phyloP scores from a whole-genome alignment of 2,797 vertebrate species.

The Lepilemur ruficaudatus region DNA sequence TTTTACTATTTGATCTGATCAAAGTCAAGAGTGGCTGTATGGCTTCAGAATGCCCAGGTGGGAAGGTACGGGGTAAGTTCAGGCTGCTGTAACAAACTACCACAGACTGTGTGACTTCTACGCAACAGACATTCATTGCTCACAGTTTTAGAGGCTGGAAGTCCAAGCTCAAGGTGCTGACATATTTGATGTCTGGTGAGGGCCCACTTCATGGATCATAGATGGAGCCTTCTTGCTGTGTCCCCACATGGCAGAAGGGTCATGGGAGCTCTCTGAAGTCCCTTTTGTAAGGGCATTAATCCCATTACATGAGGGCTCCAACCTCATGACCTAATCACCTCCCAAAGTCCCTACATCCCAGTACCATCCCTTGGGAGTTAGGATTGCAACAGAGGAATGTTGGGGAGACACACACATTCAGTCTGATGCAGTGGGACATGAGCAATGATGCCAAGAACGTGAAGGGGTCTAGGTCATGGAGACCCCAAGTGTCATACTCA shows the following conservation, averaged over 20 bases:
- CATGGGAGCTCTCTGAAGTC: not conserved
- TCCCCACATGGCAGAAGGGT: not conserved
- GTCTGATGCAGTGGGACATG: no score
- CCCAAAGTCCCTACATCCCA: no score
- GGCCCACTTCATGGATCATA: not conserved
- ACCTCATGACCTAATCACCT: not conserved
- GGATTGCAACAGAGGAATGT: not conserved
- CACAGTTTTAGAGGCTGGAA: not conserved
- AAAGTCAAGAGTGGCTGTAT: not conserved
- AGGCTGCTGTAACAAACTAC: not conserved
- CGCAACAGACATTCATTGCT: not conserved
- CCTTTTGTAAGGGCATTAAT: not conserved
- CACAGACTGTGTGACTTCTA: not conserved
- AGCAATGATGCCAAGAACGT: not conserved
- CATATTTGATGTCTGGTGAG: not conserved
- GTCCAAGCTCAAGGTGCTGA: not conserved
- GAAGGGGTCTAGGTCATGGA: not conserved
- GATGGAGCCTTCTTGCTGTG: not conserved
- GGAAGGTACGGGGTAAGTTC: not conserved
- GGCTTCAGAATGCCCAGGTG: no score
- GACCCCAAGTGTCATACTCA: not conserved
- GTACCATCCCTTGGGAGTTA: not conserved
- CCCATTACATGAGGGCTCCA: not conserved
- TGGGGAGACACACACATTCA: no score
- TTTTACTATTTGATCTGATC: not conserved